These are phyloP conservation scores for Agrilus mali DNA, from an alignment of 2,888 invertebrate species.

Conservation along the genomic window DNA sequence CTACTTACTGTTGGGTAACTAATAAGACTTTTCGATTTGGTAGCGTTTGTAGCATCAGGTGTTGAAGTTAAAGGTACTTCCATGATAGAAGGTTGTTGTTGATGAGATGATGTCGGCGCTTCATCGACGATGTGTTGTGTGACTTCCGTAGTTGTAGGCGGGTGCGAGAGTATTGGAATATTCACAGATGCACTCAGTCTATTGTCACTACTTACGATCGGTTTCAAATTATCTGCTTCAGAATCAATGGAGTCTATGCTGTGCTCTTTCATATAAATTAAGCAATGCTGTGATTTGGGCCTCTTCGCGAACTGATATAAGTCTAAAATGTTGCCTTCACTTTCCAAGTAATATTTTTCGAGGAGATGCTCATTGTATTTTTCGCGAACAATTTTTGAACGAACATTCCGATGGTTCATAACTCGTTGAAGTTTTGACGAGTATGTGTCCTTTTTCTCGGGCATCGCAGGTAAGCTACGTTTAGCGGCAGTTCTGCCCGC, in stretches of 20 bases:
- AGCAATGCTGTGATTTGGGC: constrained; percentile 60
- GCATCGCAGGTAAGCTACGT: constrained; percentile 34
- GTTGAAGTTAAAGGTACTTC: too few relatives aligned
- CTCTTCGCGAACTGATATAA: constrained; percentile 73
- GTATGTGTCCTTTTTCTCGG: constrained; percentile 37
- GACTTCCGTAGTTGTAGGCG: constrained; percentile 47
- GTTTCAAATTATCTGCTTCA: constrained; percentile 10
- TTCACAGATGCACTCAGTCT: not conserved
- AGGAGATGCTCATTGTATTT: constrained; percentile 66
- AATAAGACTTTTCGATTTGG: constrained; percentile 13
- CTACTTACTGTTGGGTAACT: constrained; percentile 24
- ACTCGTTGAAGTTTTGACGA: constrained; percentile 50
- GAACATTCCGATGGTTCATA: constrained; percentile 57
- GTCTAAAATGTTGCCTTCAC: constrained; percentile 81
- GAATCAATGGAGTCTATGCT: constrained; percentile 28
- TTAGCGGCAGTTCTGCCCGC: constrained; percentile 17
- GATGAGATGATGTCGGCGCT: constrained; percentile 7
- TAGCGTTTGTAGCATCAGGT: constrained; percentile 2
- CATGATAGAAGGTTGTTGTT: too few relatives aligned
- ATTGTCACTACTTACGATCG: too few relatives aligned
- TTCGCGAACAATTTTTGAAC: constrained; percentile 56
- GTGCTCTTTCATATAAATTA: constrained; percentile 58
- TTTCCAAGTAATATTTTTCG: constrained; percentile 78
- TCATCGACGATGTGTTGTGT: constrained; percentile 40
- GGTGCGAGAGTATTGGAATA: constrained; percentile 40